Percentiles rank a stretch among this genome's conserved stretches.
phyloP scores from a whole-genome alignment of 1,140 invertebrate species.

The Platyura marginata region DNA sequence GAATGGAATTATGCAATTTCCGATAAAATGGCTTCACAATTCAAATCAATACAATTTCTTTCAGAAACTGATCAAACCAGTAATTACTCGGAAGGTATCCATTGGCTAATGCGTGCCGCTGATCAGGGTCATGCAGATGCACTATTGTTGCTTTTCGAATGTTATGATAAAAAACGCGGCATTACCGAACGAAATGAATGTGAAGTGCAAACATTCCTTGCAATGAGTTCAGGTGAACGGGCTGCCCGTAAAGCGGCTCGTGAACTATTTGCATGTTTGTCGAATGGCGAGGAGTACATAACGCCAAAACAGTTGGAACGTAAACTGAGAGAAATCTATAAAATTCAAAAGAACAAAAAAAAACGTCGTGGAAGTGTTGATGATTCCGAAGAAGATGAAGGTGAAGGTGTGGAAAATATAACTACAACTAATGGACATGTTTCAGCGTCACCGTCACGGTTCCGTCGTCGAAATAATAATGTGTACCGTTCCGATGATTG shows the following conservation, averaged over 20 bases:
- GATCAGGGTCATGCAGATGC: constrained; percentile 78
- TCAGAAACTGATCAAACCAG: constrained; percentile 25
- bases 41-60: neutral
- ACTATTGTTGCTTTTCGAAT: constrained; percentile 56
- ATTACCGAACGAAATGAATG: constrained; percentile 62
- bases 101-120: constrained; percentile 77
- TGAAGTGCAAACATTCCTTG: constrained; percentile 64
- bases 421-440: neutral
- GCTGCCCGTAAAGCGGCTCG: constrained; percentile 64
- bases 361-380: constrained; percentile 13
- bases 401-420: constrained; percentile 5
- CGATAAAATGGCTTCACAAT: neutral
- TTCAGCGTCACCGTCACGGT: constrained; percentile 1
- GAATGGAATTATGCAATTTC: constrained; percentile 6
- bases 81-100: constrained; percentile 46
- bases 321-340: constrained; percentile 44
- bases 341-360: constrained; percentile 23
- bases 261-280: constrained; percentile 64
- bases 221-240: constrained; percentile 68
- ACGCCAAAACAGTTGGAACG: constrained; percentile 57
- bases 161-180: constrained; percentile 55
- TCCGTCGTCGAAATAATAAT: neutral
- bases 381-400: constrained; percentile 15
- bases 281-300: constrained; percentile 69
- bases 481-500: constrained; percentile 15